Base-by-base conservation (phyloP, 1,140 invertebrate species). In the Drosophila grimshawi region DNA sequence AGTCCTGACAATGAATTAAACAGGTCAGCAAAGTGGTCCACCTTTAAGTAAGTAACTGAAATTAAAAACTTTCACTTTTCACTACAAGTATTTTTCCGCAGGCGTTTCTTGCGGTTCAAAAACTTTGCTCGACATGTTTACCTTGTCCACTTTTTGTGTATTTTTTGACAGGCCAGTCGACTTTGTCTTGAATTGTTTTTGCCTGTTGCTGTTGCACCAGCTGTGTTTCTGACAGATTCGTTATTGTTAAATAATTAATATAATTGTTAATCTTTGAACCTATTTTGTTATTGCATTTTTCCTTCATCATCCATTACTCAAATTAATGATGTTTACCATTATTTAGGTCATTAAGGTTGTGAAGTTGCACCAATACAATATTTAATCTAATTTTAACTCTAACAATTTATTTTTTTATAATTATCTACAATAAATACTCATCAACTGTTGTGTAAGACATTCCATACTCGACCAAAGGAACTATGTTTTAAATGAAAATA, bases 51-150 rank as follows among this genome's bases (percentile, higher is more conserved):
- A 64, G 79, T 60, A 86, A 81, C 80, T 86, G 52, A 67, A 81
- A 74, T 81, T 78, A 62, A 39, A 70, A 85, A 81, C 64, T 86
- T 57, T 81, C 69, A 81, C 63, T 73, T 65, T 70, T 75, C 63
- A 70, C 81, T 64, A 64, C 61, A 57, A 11, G n/a, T 61, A 69
- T 49, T 61, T 41, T 33, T 80, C 27, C 4, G 35, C 53, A 55
- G 53, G 7, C n/a, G 49, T 52, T 35, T 53, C 51, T 52, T 53
- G 62, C 41, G 63, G 45, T 60, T 35, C 63, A 32, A 46, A 39
- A 55, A 66, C 53, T 57, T 60, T 49, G 27, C 5, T 63, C 10
- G 29, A 62, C 35, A 43, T 55, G 19, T 53, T 68, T 52, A 43
- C 4, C 39, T 43, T 43, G 39, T 41, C 11, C 4, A 39, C 3